Percentiles rank a stretch among this genome's conserved stretches.
Evolutionary conservation across 1,140 invertebrate species (phyloP).

Genomic region (Macrotrachela quadricornifera): DNA sequence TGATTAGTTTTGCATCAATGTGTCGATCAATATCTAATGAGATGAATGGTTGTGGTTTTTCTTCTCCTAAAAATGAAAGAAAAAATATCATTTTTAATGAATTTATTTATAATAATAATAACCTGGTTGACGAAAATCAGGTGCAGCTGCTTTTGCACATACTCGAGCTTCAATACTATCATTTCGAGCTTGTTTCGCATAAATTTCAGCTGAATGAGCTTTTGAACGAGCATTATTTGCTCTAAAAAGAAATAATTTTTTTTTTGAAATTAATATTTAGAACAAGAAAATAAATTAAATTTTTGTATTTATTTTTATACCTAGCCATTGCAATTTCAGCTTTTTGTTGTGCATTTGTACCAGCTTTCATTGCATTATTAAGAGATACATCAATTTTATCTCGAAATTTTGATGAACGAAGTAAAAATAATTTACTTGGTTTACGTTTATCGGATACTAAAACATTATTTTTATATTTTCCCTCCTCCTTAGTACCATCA

Average conservation of each 20-base stretch:
- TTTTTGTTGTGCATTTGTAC: slow-evolving; percentile 91
- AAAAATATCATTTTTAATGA: too few species aligned
- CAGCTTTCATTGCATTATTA: slow-evolving; percentile 70
- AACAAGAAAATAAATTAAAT: background rate
- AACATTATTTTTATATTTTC: slow-evolving; percentile 98
- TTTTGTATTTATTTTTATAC: slow-evolving; percentile 33
- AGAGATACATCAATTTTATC: slow-evolving; percentile 87
- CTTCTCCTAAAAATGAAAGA: too few species aligned
- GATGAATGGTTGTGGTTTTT: too few species aligned
- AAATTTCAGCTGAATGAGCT: slow-evolving; percentile 71
- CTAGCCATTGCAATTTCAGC: slow-evolving; percentile 91
- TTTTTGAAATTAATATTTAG: too few species aligned
- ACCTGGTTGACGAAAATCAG: slow-evolving; percentile 30
- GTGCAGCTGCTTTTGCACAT: slow-evolving; percentile 82
- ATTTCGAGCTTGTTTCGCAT: slow-evolving; percentile 70
- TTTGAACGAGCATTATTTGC: slow-evolving; percentile 90
- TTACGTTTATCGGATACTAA: slow-evolving; percentile 87
- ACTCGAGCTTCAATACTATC: slow-evolving; percentile 76
- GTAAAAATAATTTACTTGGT: slow-evolving; percentile 76
- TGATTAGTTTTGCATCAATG: too few species aligned
- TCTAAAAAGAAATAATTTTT: slow-evolving; percentile 31
- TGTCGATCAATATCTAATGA: too few species aligned
- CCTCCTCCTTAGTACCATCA: slow-evolving; percentile 80
- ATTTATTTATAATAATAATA: too few species aligned
- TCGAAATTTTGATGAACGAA: slow-evolving; percentile 80